Base-by-base conservation (phyloP, 1,140 invertebrate species). In the Lerema accius region DNA sequence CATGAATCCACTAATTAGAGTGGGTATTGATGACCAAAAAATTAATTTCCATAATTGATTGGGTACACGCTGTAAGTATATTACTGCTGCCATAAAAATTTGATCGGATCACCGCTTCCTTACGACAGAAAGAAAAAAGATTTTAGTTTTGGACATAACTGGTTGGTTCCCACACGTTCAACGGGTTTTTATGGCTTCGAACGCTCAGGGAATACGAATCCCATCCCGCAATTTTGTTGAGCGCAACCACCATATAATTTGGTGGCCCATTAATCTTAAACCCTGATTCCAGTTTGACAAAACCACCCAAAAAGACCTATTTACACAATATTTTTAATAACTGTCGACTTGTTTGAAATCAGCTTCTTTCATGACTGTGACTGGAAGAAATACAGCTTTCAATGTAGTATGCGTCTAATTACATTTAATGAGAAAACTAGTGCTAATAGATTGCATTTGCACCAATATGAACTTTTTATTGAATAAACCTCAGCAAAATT, bases 231-330 rank as follows among this genome's bases (percentile, higher is more conserved):
- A 73, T 78, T 78, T 69, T 56, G 65, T 76, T 60, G 61, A 69
- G 43, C 50, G 51, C 69, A 63, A 65, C 65, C 63, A 71, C 61
- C 67, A 69, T 78, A 73, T 78, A 78, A 78, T 78, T 78, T 78
- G 62, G 71, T 53, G 58, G 60, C 42, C 42, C 71, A 77, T 77
- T 68, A 77, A 73, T 71, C 68, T 71, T 70, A 26, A 40, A 13
- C 17, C 35, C 59, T 55, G 50, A 61, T 70, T 74, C 61, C 65
- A 67, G 65, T 73, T 61, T 67, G 72, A 75, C 74, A 74, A 64
- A 62, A 48, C 53, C 42, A 58, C 45, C 55, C 55, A 46, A 58
- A 58, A 58, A 17, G 55, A 58, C 28, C 11, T 64, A 64, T 64
- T 56, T 64, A 56, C 40, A 58, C 60, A 46, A 14, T 58, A n/a